Evolutionary conservation across 1,140 invertebrate species (phyloP).

Genomic region (Drosophila lacertosa): DNA sequence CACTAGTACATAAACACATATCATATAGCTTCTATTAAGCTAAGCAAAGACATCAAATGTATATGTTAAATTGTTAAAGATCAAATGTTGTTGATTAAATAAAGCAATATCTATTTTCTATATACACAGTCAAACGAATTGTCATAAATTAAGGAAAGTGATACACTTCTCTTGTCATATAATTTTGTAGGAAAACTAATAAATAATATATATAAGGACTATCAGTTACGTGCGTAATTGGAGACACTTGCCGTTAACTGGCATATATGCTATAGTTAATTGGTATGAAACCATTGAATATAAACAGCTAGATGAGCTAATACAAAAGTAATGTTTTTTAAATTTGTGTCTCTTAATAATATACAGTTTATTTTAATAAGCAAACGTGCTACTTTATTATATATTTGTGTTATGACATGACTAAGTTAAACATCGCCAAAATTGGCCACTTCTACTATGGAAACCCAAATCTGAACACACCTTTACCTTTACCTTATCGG

Average conservation of each 20-base stretch:
- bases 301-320: not conserved
- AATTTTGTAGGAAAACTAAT: not conserved
- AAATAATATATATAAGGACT: not conserved
- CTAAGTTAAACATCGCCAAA: not conserved
- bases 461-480: not conserved
- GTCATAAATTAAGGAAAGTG: not conserved
- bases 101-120: slow-evolving; percentile 44
- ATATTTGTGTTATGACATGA: not conserved
- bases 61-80: slow-evolving; percentile 24
- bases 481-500: slow-evolving; percentile 27
- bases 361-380: not conserved
- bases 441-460: not conserved
- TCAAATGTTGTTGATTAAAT: slow-evolving; percentile 33
- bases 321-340: no score
- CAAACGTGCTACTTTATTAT: not conserved
- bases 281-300: not conserved
- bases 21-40: slow-evolving; percentile 1
- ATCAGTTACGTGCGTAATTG: not conserved
- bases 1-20: not conserved
- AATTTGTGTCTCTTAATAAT: not conserved
- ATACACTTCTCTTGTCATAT: no score
- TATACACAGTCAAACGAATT: not conserved
- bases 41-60: slow-evolving; percentile 23
- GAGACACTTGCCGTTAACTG: not conserved
- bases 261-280: not conserved